A percentile compares a stretch with the other conserved stretches of the same genome.
Evolutionary conservation across 2,797 vertebrate species (phyloP).

Genomic region (Crax fasciolata): DNA sequence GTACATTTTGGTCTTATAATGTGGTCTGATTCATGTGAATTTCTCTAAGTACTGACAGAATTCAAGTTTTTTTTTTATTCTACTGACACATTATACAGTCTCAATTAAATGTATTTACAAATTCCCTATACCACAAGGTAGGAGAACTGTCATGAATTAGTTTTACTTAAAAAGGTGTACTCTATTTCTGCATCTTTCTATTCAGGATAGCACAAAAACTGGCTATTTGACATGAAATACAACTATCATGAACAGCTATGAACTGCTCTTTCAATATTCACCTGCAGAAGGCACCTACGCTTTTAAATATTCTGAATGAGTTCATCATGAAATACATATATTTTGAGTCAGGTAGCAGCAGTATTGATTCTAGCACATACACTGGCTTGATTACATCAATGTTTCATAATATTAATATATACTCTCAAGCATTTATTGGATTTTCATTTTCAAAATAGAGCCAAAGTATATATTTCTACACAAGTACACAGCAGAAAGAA

Average conservation of each 20-base stretch:
- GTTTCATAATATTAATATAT: neutral
- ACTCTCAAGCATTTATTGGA: neutral
- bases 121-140: neutral
- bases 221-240: neutral
- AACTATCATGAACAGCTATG: neutral
- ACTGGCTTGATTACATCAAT: neutral
- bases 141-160: neutral
- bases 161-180: neutral
- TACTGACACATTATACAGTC: neutral
- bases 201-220: neutral
- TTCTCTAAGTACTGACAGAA: neutral
- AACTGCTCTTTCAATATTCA: neutral
- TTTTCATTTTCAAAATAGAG: neutral
- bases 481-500: neutral
- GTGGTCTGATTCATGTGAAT: neutral
- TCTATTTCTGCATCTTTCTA: neutral
- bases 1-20: neutral
- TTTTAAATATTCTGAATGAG: neutral
- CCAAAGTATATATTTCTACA: neutral
- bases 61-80: neutral
- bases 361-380: neutral
- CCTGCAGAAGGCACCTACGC: neutral
- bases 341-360: neutral
- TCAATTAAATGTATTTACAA: neutral
- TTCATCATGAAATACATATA: fast-evolving